These are phyloP conservation scores for Caenorhabditis virilis DNA, from an alignment of 2,888 invertebrate genomes.

Conservation along the genomic window DNA sequence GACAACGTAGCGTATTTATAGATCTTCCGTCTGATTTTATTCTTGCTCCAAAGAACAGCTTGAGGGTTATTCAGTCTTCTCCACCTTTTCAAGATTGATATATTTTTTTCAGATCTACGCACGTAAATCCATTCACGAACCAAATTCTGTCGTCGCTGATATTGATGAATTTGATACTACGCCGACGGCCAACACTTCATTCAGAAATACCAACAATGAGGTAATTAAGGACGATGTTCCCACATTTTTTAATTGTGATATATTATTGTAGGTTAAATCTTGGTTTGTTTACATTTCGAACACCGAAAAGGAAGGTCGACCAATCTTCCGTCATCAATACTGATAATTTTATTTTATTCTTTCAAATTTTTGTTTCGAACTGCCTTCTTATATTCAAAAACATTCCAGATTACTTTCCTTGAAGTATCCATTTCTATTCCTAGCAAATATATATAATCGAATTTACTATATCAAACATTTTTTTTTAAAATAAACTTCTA, in stretches of 20 bases:
- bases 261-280: constrained; percentile 35
- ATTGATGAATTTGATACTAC: constrained; percentile 30
- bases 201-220: constrained; percentile 28
- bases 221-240: constrained; percentile 1
- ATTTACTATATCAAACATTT: too few relatives aligned
- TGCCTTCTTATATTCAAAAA: too few relatives aligned
- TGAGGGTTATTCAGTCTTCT: constrained; percentile 16
- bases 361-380: too few relatives aligned
- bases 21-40: constrained; percentile 26
- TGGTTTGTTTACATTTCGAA: constrained; percentile 37
- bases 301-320: constrained; percentile 31
- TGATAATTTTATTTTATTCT: too few relatives aligned
- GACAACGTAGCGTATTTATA: constrained; percentile 23
- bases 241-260: constrained; percentile 7
- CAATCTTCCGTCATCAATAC: too few relatives aligned
- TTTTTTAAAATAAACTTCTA: too few relatives aligned
- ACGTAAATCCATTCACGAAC: constrained; percentile 9
- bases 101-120: constrained; percentile 27
- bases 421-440: too few relatives aligned
- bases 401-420: too few relatives aligned
- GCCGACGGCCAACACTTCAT: constrained; percentile 19
- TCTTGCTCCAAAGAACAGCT: constrained; percentile 33
- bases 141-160: constrained; percentile 13
- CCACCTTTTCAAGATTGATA: too few relatives aligned
- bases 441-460: too few relatives aligned